Conservation (phyloP, 2,113 vertebrate species). For the Nibea albiflora region DNA sequence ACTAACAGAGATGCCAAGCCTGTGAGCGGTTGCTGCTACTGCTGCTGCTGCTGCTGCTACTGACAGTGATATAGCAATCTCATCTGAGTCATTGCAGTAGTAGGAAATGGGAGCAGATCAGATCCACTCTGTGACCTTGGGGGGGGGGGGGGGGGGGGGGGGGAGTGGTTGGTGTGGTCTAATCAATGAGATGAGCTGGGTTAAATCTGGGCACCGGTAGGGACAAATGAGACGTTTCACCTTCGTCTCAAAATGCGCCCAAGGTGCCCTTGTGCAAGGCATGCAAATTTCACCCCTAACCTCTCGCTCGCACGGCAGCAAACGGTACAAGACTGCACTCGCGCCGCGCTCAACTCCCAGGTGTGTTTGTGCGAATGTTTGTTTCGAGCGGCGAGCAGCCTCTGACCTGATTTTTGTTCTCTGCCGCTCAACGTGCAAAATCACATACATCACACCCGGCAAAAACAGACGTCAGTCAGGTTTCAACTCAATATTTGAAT, state of each 20-base stretch:
- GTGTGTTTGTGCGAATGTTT: conserved; percentile 32
- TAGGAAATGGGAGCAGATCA: conserved; percentile 51
- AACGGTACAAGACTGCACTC: conserved; percentile 37
- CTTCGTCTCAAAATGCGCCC: conserved; percentile 16
- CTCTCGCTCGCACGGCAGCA: conserved; percentile 50
- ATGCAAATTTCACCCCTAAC: conserved; percentile 45
- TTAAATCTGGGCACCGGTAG: not conserved
- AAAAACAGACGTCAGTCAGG: conserved; percentile 5
- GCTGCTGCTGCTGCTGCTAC: conserved; percentile 62
- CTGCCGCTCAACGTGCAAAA: conserved; percentile 2
- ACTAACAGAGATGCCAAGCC: conserved; percentile 57
- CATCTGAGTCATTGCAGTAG: conserved; percentile 68
- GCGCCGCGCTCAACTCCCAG: conserved; percentile 31
- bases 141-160: conserved; percentile 71
- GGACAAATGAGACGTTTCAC: conserved; percentile 22
- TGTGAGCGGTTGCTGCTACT: conserved; percentile 58
- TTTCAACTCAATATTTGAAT: conserved; percentile 2
- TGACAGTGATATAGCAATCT: conserved; percentile 72
- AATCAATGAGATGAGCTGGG: conserved; percentile 17
- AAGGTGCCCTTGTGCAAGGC: conserved; percentile 62
- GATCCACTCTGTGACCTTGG: conserved; percentile 70
- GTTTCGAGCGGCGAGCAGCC: not conserved
- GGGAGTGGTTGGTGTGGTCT: conserved; percentile 45
- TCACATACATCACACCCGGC: not conserved
- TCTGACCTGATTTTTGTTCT: conserved; percentile 33